phyloP scores from a whole-genome alignment of 2,797 vertebrate genomes.

The Perodicticus potto region DNA sequence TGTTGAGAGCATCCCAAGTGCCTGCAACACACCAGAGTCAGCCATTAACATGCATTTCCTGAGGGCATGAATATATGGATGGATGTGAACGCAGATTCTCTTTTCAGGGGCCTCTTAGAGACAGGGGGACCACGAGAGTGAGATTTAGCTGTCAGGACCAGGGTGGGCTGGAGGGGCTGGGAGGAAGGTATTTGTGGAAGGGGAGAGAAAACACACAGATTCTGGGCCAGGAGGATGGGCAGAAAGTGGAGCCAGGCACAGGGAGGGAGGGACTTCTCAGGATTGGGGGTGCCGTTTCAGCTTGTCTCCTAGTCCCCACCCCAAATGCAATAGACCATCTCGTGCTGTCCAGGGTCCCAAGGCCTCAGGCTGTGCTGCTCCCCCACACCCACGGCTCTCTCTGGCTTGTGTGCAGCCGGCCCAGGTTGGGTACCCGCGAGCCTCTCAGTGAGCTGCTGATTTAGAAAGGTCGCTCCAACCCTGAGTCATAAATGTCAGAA shows the following conservation, averaged over 20 bases:
- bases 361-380: neutral
- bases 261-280: neutral
- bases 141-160: neutral
- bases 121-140: neutral
- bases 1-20: neutral
- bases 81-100: too few relatives aligned
- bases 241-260: neutral
- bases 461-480: neutral
- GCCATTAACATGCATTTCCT: fast-evolving
- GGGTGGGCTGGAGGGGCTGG: neutral
- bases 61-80: fast-evolving
- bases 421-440: fast-evolving
- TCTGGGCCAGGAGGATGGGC: neutral
- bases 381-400: too few relatives aligned
- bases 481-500: neutral
- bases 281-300: neutral
- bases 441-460: neutral
- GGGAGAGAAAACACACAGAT: neutral
- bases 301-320: neutral
- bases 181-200: neutral
- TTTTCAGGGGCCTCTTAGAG: neutral
- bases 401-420: neutral
- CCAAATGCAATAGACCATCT: neutral
- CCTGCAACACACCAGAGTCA: neutral
- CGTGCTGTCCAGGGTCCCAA: neutral